Evolutionary conservation across 2,113 vertebrate genomes (phyloP).

Genomic region (Clinocottus analis): DNA sequence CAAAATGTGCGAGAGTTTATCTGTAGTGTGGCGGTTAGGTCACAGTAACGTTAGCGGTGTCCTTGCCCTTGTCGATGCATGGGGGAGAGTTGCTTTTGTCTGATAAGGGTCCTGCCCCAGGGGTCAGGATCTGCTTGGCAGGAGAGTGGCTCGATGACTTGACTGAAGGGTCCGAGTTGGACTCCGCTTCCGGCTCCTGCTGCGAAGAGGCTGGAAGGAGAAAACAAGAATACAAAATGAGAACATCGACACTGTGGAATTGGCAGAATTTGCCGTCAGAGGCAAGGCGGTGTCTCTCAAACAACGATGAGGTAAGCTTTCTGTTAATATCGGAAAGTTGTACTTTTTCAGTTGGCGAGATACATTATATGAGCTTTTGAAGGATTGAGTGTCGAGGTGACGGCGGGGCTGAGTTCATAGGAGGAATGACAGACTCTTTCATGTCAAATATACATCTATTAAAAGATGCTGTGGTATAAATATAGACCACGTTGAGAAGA

Average conservation of each 20-base stretch:
- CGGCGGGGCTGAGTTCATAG: background rate
- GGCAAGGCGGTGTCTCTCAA: background rate
- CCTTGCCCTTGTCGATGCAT: constrained; percentile 90
- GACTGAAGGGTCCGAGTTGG: constrained; percentile 84
- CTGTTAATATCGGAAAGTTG: background rate
- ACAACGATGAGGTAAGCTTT: background rate
- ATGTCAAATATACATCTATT: background rate
- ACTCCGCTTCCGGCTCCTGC: constrained; percentile 91
- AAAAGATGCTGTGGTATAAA: background rate
- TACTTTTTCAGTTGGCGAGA: background rate
- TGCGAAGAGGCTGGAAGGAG: constrained; percentile 87
- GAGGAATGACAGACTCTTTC: too few relatives aligned
- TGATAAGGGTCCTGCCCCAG: constrained; percentile 82
- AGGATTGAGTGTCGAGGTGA: background rate
- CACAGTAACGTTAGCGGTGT: constrained; percentile 87
- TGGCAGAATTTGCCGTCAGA: background rate
- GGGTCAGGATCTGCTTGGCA: constrained; percentile 81
- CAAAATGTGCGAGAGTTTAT: constrained; percentile 22
- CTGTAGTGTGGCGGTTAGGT: constrained; percentile 77
- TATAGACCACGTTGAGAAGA: background rate
- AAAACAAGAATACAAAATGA: constrained; percentile 21
- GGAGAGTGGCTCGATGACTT: constrained; percentile 88
- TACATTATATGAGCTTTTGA: background rate
- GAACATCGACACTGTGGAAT: background rate
- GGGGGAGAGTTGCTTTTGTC: constrained; percentile 88